Base-by-base conservation (phyloP, 2,797 vertebrate genomes). In the Crenichthys baileyi region DNA sequence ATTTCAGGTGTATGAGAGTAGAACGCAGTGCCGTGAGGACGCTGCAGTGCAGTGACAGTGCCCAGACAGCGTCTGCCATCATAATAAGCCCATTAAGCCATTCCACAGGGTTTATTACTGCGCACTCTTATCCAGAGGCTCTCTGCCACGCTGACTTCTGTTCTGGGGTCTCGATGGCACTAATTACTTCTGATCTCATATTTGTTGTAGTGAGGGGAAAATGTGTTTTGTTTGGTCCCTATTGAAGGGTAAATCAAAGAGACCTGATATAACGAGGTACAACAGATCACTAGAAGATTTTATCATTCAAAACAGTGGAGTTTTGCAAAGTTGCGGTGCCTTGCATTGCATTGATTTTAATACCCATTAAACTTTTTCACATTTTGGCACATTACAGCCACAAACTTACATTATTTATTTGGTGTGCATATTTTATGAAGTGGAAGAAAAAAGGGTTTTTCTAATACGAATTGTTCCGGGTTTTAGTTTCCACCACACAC, bases 71-170 rank as follows among this genome's bases (percentile, higher is more conserved):
- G 84, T 86, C 84, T 89, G 92, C 87, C 87, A 84, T 88, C 86
- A 88, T 92, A 91, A 94, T 79, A 80, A 76, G 56, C 87, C 89
- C 88, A 91, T 93, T 93, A 93, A 90, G 88, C 80, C 70, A 86
- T 86, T 87, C 82, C 86, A 58, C 77, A 15, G 79, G 78, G 88
- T 90, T 88, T 76, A 83, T 46, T 70, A 77, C 61, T 65, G 81
- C 20, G 51, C 76, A 74, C 67, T 44, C 51, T 82, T 73, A 82
- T 80, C 78, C 79, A 76, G 79, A 67, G 71, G 58, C 73, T 82
- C 73, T 76, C 73, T 78, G 82, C 81, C 81, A 81, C 39, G 5
- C 76, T 71, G 68, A 39, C 82, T 83, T 82, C 63, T 86, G 87
- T 85, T 85, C 73, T 1, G 15, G 22, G 75, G 73, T 71, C 48